Evolutionary conservation across 2,113 vertebrate genomes (phyloP).

Genomic region (Mystacornis crossleyi): DNA sequence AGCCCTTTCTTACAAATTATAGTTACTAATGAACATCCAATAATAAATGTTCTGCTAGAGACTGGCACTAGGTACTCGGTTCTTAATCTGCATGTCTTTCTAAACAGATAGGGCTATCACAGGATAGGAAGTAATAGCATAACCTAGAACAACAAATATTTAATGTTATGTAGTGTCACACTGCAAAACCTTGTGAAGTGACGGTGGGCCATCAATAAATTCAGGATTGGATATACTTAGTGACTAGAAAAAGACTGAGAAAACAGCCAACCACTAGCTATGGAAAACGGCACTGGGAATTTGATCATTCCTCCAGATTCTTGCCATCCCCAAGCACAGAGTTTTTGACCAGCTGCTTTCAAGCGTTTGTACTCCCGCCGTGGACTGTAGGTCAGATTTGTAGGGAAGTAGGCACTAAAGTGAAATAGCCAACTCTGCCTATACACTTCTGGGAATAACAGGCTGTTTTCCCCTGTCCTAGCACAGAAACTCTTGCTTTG

Average conservation of each 20-base stretch:
- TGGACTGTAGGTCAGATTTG: not conserved
- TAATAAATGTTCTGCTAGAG: not conserved
- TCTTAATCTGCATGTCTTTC: not conserved
- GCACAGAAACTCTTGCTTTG: not conserved
- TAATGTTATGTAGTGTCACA: not conserved
- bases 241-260: not conserved
- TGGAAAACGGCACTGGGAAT: not conserved
- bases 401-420: not conserved
- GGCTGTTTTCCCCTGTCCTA: not conserved
- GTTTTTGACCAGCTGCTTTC: not conserved
- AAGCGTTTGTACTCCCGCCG: not conserved
- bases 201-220: accelerated
- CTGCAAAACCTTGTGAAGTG: not conserved
- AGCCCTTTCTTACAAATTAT: not conserved
- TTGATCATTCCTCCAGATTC: not conserved
- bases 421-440: not conserved
- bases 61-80: not conserved
- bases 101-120: not conserved
- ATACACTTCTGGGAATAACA: not conserved
- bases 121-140: not conserved
- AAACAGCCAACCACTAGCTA: not conserved
- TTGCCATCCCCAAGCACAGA: not conserved
- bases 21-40: not conserved
- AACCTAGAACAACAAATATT: not conserved
- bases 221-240: not conserved